Evolutionary conservation across 2,113 vertebrate genomes (phyloP), one percentile per base, ranked within the genome.

Genomic region (Vireo altiloquus): DNA sequence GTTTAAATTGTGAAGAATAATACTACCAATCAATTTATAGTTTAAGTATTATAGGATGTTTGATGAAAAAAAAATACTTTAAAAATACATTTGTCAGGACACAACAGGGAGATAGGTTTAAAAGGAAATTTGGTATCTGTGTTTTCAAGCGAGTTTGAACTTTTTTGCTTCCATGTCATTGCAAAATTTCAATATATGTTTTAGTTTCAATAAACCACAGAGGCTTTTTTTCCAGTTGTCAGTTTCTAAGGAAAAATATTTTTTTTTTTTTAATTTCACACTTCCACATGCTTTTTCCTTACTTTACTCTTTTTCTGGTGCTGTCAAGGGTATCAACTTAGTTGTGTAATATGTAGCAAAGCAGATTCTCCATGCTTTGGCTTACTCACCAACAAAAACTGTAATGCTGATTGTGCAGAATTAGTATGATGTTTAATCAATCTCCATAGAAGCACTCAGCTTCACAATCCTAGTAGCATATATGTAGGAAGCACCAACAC

Each of bases 321-420:
- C 64, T 94, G 89, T 93, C 82, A 94, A 95, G 57, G 49, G 11
- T 72, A 91, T 83, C 57, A 10, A 15, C n/a, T 95, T 91, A 69
- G 31, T 78, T 72, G 44, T 87, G 40, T 76, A 79, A 79, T 57
- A n/a, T 92, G 8, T 5, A 37, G 57, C 65, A 94, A 95, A 96
- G 77, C 12, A 89, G 83, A 89, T 95, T 91, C 61, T 94, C 78
- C 78, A 75, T 53, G 81, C 74, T 91, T 89, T 87, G 84, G 37
- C 65, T 94, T 87, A 89, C 53, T 42, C 74, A 75, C 65, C 76
- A 74, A 80, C 30, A 92, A 95, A 94, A 95, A 44, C 64, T 78
- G 42, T 15, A 84, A 53, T 52, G 83, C 69, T 87, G 81, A 77
- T 71, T 60, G n/a, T 89, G 92, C 83, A 89, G 81, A 95, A 87